A percentile compares a stretch with the other conserved stretches of the same genome.
phyloP scores from a whole-genome alignment of 2,797 vertebrate genomes.

The Huso huso region DNA sequence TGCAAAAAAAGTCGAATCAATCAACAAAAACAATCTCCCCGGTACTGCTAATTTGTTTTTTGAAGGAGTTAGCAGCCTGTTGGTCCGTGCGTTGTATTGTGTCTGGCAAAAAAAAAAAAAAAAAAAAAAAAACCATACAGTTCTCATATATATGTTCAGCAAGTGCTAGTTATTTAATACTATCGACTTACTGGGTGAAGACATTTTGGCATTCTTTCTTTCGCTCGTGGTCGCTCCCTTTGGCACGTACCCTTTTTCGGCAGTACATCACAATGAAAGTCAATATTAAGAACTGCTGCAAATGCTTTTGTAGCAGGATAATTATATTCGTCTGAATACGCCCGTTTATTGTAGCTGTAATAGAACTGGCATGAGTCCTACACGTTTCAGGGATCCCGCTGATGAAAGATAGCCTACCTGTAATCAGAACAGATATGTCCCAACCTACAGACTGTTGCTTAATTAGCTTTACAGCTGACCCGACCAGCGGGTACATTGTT shows the following conservation, averaged over 20 bases:
- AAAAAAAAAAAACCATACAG: constrained; percentile 38
- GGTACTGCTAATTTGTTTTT: constrained; percentile 33
- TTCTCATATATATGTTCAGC: constrained; percentile 73
- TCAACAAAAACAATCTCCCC: constrained; percentile 32
- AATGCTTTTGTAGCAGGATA: no score
- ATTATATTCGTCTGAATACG: no score
- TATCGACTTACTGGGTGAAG: constrained; percentile 87
- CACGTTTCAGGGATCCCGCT: no score
- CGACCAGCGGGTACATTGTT: no score
- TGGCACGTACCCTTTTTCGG: constrained; percentile 60
- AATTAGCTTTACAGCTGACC: no score
- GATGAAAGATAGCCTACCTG: no score
- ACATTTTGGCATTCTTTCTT: constrained; percentile 68
- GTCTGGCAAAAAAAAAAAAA: constrained; percentile 46
- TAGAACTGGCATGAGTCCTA: no score
- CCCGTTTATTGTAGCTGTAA: no score
- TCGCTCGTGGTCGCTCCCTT: constrained; percentile 58
- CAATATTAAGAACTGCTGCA: no score
- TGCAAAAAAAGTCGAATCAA: constrained; percentile 29
- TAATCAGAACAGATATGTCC: no score
- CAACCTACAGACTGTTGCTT: no score
- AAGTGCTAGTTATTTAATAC: constrained; percentile 66
- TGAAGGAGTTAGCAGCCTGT: constrained; percentile 37
- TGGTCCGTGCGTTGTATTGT: constrained; percentile 41
- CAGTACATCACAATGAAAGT: constrained; percentile 36